Conservation (phyloP, 2,888 invertebrate species). For the Synanthedon vespiformis region DNA sequence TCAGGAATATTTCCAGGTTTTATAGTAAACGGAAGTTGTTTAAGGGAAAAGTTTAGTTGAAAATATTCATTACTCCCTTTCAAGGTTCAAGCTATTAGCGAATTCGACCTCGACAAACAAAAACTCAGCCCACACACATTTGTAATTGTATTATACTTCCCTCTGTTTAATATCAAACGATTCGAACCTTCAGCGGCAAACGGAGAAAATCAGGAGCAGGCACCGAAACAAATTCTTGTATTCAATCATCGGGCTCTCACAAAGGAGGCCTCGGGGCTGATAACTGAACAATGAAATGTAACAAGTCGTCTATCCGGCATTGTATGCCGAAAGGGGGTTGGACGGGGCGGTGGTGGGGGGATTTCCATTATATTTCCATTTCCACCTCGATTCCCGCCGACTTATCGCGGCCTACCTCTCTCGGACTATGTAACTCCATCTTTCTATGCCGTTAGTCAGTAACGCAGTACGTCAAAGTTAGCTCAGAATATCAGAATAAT, state of each 20-base stretch:
- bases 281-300: conserved; percentile 72
- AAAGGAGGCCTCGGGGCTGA: conserved; percentile 56
- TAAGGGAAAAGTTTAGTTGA: background rate
- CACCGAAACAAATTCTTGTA: conserved; percentile 67
- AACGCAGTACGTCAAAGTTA: conserved; percentile 40
- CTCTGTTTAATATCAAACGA: conserved; percentile 44
- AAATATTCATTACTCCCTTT: background rate
- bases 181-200: conserved; percentile 54
- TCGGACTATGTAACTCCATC: conserved; percentile 65
- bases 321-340: conserved; percentile 37
- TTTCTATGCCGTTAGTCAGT: conserved; percentile 64
- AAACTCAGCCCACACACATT: conserved; percentile 29
- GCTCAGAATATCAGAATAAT: conserved; percentile 23
- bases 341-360: conserved; percentile 18
- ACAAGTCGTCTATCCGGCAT: conserved; percentile 69
- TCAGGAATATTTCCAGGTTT: too few species aligned
- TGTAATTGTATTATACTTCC: conserved; percentile 36
- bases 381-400: conserved; percentile 65
- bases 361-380: conserved; percentile 70
- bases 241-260: conserved; percentile 67
- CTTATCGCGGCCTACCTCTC: conserved; percentile 67
- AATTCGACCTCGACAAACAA: conserved; percentile 15
- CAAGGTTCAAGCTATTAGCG: background rate
- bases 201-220: conserved; percentile 61
- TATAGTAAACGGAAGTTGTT: too few species aligned